Evolutionary conservation across 2,888 invertebrate species (phyloP), one percentile per base, ranked within the genome.

Genomic region (Xanthostigma xanthostigma): DNA sequence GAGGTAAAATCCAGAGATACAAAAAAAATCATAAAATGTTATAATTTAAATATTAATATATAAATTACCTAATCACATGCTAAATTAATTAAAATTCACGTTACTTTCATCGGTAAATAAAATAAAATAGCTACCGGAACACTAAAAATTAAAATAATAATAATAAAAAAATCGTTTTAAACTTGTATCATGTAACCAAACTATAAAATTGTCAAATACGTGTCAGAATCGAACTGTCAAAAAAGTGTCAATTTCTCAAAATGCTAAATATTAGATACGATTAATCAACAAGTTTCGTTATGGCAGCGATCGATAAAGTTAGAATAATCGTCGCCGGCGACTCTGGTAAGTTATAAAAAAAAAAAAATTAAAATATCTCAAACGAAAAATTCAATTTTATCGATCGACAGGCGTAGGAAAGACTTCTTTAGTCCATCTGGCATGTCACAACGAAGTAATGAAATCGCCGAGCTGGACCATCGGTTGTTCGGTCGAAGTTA

Each of bases 401-500:
- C 47, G 53, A 49, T 51, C 67, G 68, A 61, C 66, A 83, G 95
- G 96, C 52, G 96, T 97, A 52, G 98, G 98, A 14, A 98, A 98
- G 74, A 91, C 95, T 5, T 94, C 94, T 1, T 73, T 97, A 43
- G 90, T 92, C 0, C 89, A 95, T 69, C 69, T 96, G 51, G 85
- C 95, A 56, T 87, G 92, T 47, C 84, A 93, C 59, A 86, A 84
- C 62, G 85, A 91, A 63, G 82, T 90, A 0, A 75, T 93, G 4
- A 72, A 76, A 47, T 87, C 87, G 51, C 92, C 94, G 1, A 84
- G 90, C 48, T 96, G 94, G 90, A 97, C 97, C 0, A 86, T 97
- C 39, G 97, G 97, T 2, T 94, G 94, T 64, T 86, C 91, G 2
- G 86, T 95, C 1, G 95, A 97, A 71, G 92, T 95, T 1, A 93